Percentiles rank a stretch among this genome's conserved stretches.
Conservation (phyloP, 2,888 invertebrate genomes). For the Rhimphoctona megacephalus region DNA sequence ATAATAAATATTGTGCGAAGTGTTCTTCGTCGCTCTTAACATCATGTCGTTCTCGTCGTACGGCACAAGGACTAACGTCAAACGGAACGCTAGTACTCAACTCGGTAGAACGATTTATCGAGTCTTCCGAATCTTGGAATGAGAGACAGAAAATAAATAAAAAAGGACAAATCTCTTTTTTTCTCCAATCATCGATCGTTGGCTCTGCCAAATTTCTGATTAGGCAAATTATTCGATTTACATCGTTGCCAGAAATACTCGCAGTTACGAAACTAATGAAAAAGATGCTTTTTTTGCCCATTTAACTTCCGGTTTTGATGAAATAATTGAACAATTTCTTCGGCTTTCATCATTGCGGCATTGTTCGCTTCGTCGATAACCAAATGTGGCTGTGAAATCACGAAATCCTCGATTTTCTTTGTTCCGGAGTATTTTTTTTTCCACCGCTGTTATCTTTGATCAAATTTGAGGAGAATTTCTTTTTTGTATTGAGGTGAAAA, state of each 20-base stretch:
- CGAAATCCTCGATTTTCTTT: neutral
- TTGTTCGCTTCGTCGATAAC: neutral
- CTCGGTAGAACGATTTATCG: neutral
- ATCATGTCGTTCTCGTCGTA: neutral
- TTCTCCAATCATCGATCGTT: slow-evolving; percentile 5
- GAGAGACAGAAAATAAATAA: neutral
- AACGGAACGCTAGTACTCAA: neutral
- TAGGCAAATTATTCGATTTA: neutral
- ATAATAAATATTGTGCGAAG: neutral
- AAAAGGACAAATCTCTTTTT: neutral
- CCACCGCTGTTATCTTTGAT: neutral
- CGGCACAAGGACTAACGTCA: neutral
- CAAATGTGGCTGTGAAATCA: neutral
- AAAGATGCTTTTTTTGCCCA: neutral
- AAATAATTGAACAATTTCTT: neutral
- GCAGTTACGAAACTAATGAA: neutral
- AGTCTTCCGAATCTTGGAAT: slow-evolving; percentile 15
- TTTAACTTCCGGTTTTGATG: neutral
- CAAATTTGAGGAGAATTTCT: neutral
- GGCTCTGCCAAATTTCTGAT: neutral
- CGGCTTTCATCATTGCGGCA: neutral
- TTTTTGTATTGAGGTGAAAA: neutral
- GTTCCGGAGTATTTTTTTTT: neutral
- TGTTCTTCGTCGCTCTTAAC: neutral
- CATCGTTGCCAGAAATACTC: neutral